Conservation (phyloP, 2,888 invertebrate genomes). For the Microchrysa polita region DNA sequence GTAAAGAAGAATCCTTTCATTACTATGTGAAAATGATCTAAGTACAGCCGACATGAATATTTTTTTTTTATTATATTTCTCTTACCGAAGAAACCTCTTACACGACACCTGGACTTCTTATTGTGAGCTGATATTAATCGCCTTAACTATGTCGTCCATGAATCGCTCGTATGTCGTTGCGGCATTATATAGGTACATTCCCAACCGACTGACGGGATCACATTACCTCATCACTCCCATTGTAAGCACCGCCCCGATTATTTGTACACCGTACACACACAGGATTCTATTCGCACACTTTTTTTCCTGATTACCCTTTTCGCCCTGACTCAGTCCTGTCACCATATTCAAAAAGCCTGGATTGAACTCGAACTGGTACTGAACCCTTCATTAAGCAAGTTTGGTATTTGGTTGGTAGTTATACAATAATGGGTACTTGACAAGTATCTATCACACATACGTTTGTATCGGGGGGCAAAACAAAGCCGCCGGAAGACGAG, state of each 20-base stretch:
- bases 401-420: background rate
- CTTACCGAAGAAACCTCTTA: background rate
- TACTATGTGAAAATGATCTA: no score
- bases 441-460: constrained; percentile 23
- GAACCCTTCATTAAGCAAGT: constrained; percentile 27
- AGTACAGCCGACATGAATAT: no score
- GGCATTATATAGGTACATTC: no score
- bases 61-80: background rate
- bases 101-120: constrained; percentile 18
- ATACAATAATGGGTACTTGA: constrained; percentile 21
- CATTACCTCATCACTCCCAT: constrained; percentile 43
- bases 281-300: constrained; percentile 18
- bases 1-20: no score
- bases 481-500: constrained; percentile 33
- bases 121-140: constrained; percentile 34
- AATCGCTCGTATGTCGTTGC: no score
- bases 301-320: constrained; percentile 10
- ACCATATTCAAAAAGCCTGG: background rate
- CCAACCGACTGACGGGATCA: constrained; percentile 30
- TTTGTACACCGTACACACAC: no score
- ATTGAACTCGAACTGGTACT: background rate
- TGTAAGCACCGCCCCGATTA: constrained; percentile 35
- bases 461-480: constrained; percentile 10
- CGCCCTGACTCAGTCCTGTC: constrained; percentile 7
- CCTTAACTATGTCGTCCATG: constrained; percentile 42